Base-by-base conservation (phyloP, 1,140 invertebrate species). In the Halyomorpha halys region DNA sequence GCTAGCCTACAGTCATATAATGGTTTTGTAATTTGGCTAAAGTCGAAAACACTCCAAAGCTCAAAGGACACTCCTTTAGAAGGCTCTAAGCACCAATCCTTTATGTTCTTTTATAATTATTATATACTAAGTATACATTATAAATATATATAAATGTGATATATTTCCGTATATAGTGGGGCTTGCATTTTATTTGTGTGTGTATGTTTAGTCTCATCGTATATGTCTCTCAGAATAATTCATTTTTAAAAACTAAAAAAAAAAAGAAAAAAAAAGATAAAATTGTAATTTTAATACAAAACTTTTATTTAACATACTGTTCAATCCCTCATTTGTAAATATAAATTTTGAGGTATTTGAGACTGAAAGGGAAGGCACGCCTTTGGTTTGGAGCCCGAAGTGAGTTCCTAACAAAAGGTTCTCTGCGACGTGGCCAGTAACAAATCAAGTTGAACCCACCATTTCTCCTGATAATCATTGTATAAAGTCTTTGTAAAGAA, bases 171-270 rank as follows among this genome's bases (percentile, higher is more conserved):
- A 68, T 67, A 62, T 60, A 45, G 63, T 70, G 67, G 69, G 69
- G 68, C 66, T 70, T 71, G 67, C 69, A 69, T 66, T 70, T 70
- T 67, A 34, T 67, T n/a, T 59, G 53, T 60, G 66, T 69, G 65
- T 69, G 66, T 69, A 69, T 59, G 64, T 61, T 67, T 66, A 66
- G 59, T 69, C 47, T 67, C 49, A 63, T 66, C 18, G 27, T 65
- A 54, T 63, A 59, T 47, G 54, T 62, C 62, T 59, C 25, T 56
- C 63, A 65, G 51, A 63, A 62, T 64, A 67, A 63, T 47, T 66
- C 59, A 64, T 63, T 66, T 60, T 63, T 61, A 64, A 44, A 45
- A 49, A 49, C 65, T 59, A 59, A 63, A 59, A 65, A 63, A 65
- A 44, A 53, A 61, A 49, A 66, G 63, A 67, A 66, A 44, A 44